Percentiles rank a stretch among this genome's conserved stretches.
phyloP scores from a whole-genome alignment of 92 coral and sea anemone species.

The Heliopora coerulea region DNA sequence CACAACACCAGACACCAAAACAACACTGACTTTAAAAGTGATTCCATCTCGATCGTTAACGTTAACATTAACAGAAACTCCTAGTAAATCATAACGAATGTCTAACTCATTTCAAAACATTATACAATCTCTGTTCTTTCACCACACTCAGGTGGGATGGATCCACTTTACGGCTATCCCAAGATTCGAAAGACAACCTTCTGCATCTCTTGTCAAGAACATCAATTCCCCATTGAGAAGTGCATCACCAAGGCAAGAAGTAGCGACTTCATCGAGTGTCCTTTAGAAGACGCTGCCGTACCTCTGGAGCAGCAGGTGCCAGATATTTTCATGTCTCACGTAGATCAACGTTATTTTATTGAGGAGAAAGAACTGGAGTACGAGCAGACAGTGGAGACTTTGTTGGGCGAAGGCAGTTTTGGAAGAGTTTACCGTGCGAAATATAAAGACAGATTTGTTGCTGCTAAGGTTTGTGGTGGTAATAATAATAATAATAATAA shows the following conservation, averaged over 20 bases:
- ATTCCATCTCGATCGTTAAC: too few species aligned
- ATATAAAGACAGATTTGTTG: constrained; percentile 68
- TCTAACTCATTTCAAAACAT: too few species aligned
- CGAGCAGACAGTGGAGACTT: constrained; percentile 43
- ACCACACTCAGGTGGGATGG: constrained; percentile 61
- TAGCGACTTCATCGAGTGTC: constrained; percentile 71
- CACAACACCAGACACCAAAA: too few species aligned
- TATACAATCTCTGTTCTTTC: too few species aligned
- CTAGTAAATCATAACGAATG: too few species aligned
- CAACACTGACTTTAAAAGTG: too few species aligned
- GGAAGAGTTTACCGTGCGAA: constrained; percentile 88
- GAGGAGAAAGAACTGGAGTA: constrained; percentile 58
- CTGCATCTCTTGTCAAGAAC: constrained; percentile 73
- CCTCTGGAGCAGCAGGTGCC: constrained; percentile 80
- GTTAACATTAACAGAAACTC: too few species aligned
- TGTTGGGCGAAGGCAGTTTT: constrained; percentile 85
- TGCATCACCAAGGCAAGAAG: constrained; percentile 54
- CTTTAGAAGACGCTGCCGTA: constrained; percentile 63
- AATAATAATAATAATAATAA: too few species aligned
- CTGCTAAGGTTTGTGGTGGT: constrained; percentile 82
- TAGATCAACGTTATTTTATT: constrained; percentile 62
- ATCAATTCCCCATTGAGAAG: constrained; percentile 72
- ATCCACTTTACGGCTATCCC: constrained; percentile 68
- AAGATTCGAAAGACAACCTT: constrained; percentile 46
- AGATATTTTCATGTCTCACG: constrained; percentile 79